Conservation (phyloP, 2,797 vertebrate species). For the Enteromius radiatus region DNA sequence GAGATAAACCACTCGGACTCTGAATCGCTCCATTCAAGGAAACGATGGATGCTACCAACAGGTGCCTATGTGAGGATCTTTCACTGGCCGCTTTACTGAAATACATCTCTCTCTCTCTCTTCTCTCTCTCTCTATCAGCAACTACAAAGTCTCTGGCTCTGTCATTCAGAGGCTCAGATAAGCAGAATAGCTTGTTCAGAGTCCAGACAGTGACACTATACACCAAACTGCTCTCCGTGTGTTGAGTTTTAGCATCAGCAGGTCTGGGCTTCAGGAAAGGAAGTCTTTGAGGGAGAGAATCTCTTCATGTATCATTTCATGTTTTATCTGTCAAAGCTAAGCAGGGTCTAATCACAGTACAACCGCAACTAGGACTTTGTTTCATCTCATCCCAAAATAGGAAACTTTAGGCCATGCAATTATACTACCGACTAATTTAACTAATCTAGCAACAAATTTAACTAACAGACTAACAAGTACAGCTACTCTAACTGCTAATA, state of each 20-base stretch:
- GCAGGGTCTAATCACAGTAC: conserved; percentile 61
- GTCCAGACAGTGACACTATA: conserved; percentile 79
- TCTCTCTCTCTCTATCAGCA: conserved; percentile 68
- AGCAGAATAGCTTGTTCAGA: conserved; percentile 75
- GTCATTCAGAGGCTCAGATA: conserved; percentile 80
- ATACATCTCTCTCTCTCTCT: conserved; percentile 69
- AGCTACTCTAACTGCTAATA: background rate
- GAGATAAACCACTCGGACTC: conserved; percentile 73
- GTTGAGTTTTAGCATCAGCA: conserved; percentile 76
- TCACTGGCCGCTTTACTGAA: conserved; percentile 72
- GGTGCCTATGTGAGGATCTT: conserved; percentile 67
- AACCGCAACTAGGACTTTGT: conserved; percentile 46
- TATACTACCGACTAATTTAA: conserved; percentile 8
- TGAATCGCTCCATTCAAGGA: conserved; percentile 81
- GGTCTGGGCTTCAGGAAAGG: conserved; percentile 69
- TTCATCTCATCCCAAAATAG: conserved; percentile 43
- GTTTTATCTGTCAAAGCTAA: conserved; percentile 64
- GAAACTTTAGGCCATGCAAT: background rate
- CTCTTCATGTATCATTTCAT: conserved; percentile 68
- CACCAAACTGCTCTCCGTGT: conserved; percentile 71
- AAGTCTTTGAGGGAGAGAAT: conserved; percentile 69
- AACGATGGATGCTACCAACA: conserved; percentile 48
- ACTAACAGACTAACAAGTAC: background rate
- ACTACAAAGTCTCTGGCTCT: conserved; percentile 77
- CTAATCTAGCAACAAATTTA: conserved; percentile 20